Evolutionary conservation across 2,888 invertebrate genomes (phyloP), one percentile per base, ranked within the genome.

Genomic region (Pristionchus fissidentatus): DNA sequence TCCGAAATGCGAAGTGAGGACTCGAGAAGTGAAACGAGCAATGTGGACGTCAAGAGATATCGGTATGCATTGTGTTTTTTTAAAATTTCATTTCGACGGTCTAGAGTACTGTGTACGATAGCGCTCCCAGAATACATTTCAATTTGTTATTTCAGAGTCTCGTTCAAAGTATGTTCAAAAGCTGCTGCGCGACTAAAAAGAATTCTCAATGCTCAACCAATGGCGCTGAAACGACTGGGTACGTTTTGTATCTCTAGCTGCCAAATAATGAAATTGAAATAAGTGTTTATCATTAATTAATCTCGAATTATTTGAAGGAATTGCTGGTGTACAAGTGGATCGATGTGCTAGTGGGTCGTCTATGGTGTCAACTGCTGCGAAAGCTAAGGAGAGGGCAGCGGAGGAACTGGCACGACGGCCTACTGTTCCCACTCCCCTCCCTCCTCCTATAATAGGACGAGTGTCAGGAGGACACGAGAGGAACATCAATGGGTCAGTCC

Each of bases 131-230:
- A 35, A 66, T 66, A 13, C 13, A n/a, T n/a, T n/a, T n/a, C n/a
- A n/a, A n/a, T n/a, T n/a, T n/a, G 22, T 29, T 43, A 1, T 41
- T 80, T 19, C 43, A 80, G 80, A 29, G 41, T 85, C 35, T 75
- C 87, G 0, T 75, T 88, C 32, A 85, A 86, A 60, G 66, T 88
- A 41, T 84, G 86, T 19, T 81, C 85, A 19, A 87, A 86, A 82
- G 85, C 86, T 22, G 89, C 88, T 19, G 73, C 84, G 41, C 84
- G 86, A 62, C 79, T 89, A n/a, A 88, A 88, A 85, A 49, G 89
- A 60, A 87, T 89, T 60, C 86, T 87, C 5, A 86, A 66, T 62
- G 83, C 84, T 83, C 89, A 87, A 75, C 89, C 89, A 29, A 85
- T 85, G 55, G 85, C 89, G 13, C 41, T 89, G 46, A 73, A 87